Percentiles rank a stretch among this genome's conserved stretches.
Evolutionary conservation across 1,140 invertebrate species (phyloP).

Genomic region (Notospermus geniculatus): DNA sequence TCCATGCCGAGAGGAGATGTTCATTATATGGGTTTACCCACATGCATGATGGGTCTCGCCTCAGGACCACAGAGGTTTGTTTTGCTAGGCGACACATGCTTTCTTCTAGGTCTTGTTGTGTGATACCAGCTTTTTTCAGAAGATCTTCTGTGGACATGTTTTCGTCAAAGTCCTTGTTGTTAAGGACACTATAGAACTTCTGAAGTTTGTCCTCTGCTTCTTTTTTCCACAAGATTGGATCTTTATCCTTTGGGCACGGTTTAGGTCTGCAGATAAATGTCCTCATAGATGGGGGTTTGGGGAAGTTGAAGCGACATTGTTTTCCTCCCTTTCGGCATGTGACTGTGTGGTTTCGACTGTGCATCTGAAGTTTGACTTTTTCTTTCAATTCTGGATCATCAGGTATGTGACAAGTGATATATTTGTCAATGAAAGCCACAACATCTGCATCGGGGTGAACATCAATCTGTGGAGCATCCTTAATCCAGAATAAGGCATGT

Average conservation of each 20-base stretch:
- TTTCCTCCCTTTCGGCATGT: slow-evolving; percentile 1
- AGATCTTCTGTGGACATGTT: too few relatives aligned
- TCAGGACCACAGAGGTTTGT: slow-evolving; percentile 8
- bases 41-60: slow-evolving; percentile 8
- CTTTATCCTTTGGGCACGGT: background rate
- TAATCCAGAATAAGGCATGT: background rate
- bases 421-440: slow-evolving; percentile 5
- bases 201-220: too few relatives aligned
- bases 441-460: background rate
- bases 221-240: too few relatives aligned
- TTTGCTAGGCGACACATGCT: slow-evolving; percentile 6
- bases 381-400: slow-evolving; percentile 4
- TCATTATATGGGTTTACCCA: slow-evolving; percentile 17
- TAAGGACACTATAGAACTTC: too few relatives aligned
- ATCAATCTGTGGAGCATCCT: background rate
- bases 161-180: too few relatives aligned
- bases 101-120: too few relatives aligned
- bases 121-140: too few relatives aligned
- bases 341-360: background rate
- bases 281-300: slow-evolving; percentile 5
- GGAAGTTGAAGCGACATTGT: slow-evolving; percentile 5
- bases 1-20: slow-evolving; percentile 12
- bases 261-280: slow-evolving; percentile 9
- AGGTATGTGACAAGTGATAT: slow-evolving; percentile 6
- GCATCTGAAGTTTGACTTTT: background rate